Evolutionary conservation across 1,140 invertebrate species (phyloP), one percentile per base, ranked within the genome.

Genomic region (Drosophila melanica): DNA sequence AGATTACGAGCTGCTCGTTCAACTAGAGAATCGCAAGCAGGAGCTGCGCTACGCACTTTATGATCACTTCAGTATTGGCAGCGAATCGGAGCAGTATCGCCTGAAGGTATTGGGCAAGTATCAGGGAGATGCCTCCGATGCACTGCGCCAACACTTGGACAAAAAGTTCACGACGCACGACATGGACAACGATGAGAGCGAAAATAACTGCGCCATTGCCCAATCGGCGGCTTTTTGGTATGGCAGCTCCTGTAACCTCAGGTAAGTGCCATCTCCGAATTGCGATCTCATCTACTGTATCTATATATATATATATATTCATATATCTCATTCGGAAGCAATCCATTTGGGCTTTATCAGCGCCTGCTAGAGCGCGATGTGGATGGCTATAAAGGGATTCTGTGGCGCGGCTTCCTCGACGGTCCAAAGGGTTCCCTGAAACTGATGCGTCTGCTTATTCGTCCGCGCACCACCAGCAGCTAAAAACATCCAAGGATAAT

Each of bases 221-320:
- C 82, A 90, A 11, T 84, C 80, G 39, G 77, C 55, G 0, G 87
- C 87, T 8, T 90, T 87, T 6, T 90, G 87, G 87, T 90, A 89
- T 30, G 80, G 54, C 54, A 62, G 27, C 45, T 47, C 59, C 14
- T 89, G 84, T 6, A 89, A 48, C 7, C 64, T 80, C 5, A 89
- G 84, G 84, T 87, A 18, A 5, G 57, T 14, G 2, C 9, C 9
- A 12, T 39, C 35, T 51, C 14, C 7, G 11, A 16, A 9, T 33
- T 33, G 6, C 30, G 7, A 30, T 30, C 27, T 51, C n/a, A 11
- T 14, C 20, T 23, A 23, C 20, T 23, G 4, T 23, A 18, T 18
- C 18, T 1, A 18, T 23, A 23, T 23, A 23, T 23, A 4, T 23
- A 14, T 4, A 8, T 30, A 27, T 16, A 8, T 23, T 18, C 0